Base-by-base conservation (phyloP, 2,113 vertebrate species). In the Chaetodon auriga region DNA sequence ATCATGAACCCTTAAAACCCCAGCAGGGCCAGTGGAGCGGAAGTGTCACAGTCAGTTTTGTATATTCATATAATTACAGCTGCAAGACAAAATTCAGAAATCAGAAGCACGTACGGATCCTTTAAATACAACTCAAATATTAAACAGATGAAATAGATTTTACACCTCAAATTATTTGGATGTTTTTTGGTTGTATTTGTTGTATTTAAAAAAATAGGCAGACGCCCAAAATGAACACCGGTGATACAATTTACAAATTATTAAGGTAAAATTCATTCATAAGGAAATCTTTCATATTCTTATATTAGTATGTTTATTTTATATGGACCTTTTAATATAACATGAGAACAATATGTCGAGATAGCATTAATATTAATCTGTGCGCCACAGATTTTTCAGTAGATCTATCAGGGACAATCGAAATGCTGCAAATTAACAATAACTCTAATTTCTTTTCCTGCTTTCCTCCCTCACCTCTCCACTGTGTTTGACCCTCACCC, bases 401-500 rank as follows among this genome's bases (percentile, higher is more conserved):
- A n/a, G 0, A 38, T 35, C 53, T n/a, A 46, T 11, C 10, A 18
- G 2, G 18, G 36, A 23, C 9, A 75, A 75, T 13, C 2, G 11
- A 19, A 45, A 49, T 0, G 0, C 8, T 65, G 7, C 13, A 46
- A 46, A 14, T 1, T 14, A 15, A 64, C 23, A 45, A 41, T 62
- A 62, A 63, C 6, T 45, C 12, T 23, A 43, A 43, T 63, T 63
- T 36, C 6, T 49, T 54, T 16, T 60, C 63, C 7, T 61, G 9
- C 58, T 78, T 30, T 18, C 63, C 36, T 23, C 23, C 12, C 21
- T 53, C 74, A 49, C 61, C 49, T 61, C 45, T 15, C 21, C 25
- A 6, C 48, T 38, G 62, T 63, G 53, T 80, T 49, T 61, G 79
- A 60, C 70, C 83, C 53, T 74, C 66, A 19, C 30, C 23, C 75